Evolutionary conservation across 2,797 vertebrate genomes (phyloP), one percentile per base, ranked within the genome.

Genomic region (Allenopithecus nigroviridis): DNA sequence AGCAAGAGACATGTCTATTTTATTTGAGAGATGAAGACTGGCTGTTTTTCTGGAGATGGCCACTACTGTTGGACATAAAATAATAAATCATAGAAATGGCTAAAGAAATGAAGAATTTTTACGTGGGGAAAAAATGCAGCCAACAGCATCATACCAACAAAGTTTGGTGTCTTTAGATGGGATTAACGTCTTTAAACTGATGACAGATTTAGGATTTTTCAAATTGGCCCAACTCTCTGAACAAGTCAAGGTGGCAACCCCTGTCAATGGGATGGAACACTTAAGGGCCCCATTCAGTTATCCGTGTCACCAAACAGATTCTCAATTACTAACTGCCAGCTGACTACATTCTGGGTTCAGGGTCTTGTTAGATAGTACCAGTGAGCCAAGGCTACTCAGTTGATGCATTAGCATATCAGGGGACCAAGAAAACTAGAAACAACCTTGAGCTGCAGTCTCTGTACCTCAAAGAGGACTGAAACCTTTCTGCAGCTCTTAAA

Each of bases 11-110:
- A 28, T 81, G 26, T 43, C 64, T 95, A 39, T 36, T 93, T 84
- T 79, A 8, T 93, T 97, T 96, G 89, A 87, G 86, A 74, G 79
- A 70, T 93, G 85, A 97, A 95, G 55, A 30, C 80, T 74, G 30
- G 17, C 46, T 94, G 1, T 76, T 96, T 97, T 91, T 68, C 36
- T 83, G 33, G 43, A 84, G 80, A 89, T 89, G 48, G 24, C 55
- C 39, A 59, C 36, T 92, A 57, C 59, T 36, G 10, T 83, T 95
- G 61, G 94, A 41, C 68, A 89, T 84, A 97, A 93, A 91, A 89
- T 80, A 36, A 39, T 96, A 91, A 74, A 75, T 86, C 48, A 75
- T 91, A 59, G 79, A 95, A 93, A 89, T 92, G 79, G 36, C 33
- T 83, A 89, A 84, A 55, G 53, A 92, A 89, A 79, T 91, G 26